Evolutionary conservation across 2,113 vertebrate genomes (phyloP).

Genomic region (Rhodinocichla rosea): DNA sequence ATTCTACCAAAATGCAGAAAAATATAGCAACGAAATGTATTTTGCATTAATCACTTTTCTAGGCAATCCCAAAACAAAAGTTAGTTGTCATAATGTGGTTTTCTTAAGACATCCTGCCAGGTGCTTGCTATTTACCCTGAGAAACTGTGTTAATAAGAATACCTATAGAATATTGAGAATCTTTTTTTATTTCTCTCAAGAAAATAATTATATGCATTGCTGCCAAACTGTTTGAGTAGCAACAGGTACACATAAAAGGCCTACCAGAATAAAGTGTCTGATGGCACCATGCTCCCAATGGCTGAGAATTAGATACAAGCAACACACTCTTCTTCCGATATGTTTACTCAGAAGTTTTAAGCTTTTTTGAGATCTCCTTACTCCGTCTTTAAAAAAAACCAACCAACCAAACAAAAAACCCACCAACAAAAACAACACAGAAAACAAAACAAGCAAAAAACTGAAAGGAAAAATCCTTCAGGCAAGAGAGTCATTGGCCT

Average conservation of each 20-base stretch:
- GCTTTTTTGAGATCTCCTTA: neutral
- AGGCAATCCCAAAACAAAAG: neutral
- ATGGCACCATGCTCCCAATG: neutral
- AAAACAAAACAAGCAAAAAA: neutral
- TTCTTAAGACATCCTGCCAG: neutral
- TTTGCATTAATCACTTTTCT: neutral
- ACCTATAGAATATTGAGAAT: neutral
- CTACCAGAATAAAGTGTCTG: neutral
- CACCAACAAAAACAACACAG: neutral
- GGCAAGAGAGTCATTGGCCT: neutral
- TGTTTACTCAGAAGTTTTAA: neutral
- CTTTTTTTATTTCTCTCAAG: neutral
- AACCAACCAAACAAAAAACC: neutral
- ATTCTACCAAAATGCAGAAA: neutral
- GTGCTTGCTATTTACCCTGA: neutral
- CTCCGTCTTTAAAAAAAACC: neutral
- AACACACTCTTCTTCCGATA: neutral
- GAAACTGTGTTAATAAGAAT: neutral
- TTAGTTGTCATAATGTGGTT: neutral
- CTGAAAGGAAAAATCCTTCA: neutral
- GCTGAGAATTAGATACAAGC: neutral
- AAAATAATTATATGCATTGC: neutral
- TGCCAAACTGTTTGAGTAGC: neutral
- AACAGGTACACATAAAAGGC: neutral
- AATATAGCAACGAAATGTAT: neutral